A percentile compares a stretch with the other conserved stretches of the same genome.
phyloP scores from a whole-genome alignment of 2,888 invertebrate genomes.

The Tenthredo livida region DNA sequence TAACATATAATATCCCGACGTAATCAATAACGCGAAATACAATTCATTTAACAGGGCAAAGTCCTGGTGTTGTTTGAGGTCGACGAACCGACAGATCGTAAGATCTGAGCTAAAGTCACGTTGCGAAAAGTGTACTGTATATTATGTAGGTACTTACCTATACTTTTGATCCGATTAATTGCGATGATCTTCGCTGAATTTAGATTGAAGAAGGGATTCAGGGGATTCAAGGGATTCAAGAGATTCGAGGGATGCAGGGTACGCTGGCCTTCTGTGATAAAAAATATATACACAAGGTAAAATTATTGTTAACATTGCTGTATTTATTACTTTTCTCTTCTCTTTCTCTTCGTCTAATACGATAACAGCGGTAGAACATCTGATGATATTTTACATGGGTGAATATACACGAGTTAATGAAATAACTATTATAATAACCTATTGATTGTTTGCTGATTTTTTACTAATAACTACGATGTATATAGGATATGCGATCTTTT shows the following conservation, averaged over 20 bases:
- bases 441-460: slow-evolving; percentile 32
- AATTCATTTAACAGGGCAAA: background rate
- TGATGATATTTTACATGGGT: background rate
- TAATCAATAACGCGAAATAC: background rate
- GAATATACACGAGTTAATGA: background rate
- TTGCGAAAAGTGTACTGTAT: background rate
- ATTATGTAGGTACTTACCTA: too few relatives aligned
- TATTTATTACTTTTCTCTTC: background rate
- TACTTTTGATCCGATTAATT: background rate
- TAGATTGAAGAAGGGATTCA: background rate
- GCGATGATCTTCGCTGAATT: background rate
- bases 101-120: background rate
- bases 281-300: background rate
- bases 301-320: slow-evolving; percentile 24
- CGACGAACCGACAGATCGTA: background rate
- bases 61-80: background rate
- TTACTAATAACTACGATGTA: background rate
- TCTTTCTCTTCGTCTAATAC: background rate
- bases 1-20: background rate
- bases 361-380: background rate
- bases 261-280: background rate
- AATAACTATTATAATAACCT: background rate
- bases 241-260: too few relatives aligned
- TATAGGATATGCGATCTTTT: background rate
- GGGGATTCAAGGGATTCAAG: background rate